These are phyloP conservation scores for Elephas maximus DNA, from an alignment of 2,113 vertebrate species.

Conservation along the genomic window DNA sequence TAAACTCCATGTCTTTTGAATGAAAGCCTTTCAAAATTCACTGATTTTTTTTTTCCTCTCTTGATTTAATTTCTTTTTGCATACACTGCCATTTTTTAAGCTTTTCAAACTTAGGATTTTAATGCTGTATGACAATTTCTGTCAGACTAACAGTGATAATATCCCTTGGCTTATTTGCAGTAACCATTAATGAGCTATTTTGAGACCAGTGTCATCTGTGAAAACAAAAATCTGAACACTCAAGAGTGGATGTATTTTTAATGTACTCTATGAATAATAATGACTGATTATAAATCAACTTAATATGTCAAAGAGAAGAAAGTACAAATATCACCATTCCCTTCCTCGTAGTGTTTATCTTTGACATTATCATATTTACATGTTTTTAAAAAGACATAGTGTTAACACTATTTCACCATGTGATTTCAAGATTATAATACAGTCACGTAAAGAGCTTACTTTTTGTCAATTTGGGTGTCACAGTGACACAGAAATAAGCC, in stretches of 20 bases:
- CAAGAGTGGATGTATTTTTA: conserved; percentile 66
- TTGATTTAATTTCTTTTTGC: conserved; percentile 44
- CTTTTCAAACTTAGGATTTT: conserved; percentile 44
- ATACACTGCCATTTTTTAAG: conserved; percentile 12
- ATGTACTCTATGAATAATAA: conserved; percentile 65
- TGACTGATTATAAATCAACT: conserved; percentile 22
- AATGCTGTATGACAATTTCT: conserved; percentile 41
- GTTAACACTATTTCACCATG: not conserved
- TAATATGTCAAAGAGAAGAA: not conserved
- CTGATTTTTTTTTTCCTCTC: conserved; percentile 22
- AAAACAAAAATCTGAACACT: conserved; percentile 71
- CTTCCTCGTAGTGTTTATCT: not conserved
- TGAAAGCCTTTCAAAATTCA: not conserved
- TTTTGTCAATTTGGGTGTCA: not conserved
- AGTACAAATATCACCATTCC: not conserved
- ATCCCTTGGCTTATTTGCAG: conserved; percentile 59
- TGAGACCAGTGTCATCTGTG: conserved; percentile 49
- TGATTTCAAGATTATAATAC: not conserved
- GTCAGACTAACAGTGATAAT: conserved; percentile 48
- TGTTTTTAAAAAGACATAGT: conserved; percentile 30
- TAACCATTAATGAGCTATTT: conserved; percentile 45
- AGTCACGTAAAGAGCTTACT: not conserved
- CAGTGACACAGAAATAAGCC: conserved; percentile 4
- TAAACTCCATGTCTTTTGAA: not conserved
- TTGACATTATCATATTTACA: not conserved